Base-by-base conservation (phyloP, 2,797 vertebrate species). In the Dermochelys coriacea region DNA sequence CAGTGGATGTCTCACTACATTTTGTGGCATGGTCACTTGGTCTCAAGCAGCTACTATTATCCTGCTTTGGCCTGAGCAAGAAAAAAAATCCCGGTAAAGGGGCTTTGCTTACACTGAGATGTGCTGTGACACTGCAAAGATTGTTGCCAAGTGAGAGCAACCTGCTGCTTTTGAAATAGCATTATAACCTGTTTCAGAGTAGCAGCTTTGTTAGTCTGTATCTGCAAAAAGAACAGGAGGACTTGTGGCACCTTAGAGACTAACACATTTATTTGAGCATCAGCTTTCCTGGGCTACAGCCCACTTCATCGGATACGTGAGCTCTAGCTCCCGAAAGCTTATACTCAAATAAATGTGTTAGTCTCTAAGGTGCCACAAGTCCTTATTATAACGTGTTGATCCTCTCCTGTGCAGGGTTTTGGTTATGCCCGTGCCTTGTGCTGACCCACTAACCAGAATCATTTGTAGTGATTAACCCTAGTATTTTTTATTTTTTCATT, bases 1-100 rank as follows among this genome's bases (percentile, higher is more conserved):
- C 47, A 64, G n/a, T n/a, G 34, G n/a, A n/a, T n/a, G n/a, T n/a
- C n/a, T 64, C 14, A 3, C 31, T 61, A 3, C 1, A 0, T 34
- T 87, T 55, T 41, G 64, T 3, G 0, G 23, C 71, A 54, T 68
- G 95, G 88, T 61, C 91, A 91, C 84, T 93, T 79, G 45, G 88
- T n/a, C 74, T 91, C 91, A 90, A 85, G 18, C 27, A 3, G 82
- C 82, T n/a, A 34, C 80, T 31, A 2, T 78, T 78, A 27, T 47
- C 78, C 0, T 18, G 74, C 54, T 68, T 68, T 6, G 81, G 34
- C 31, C 34, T n/a, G 34, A 64, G 61, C 61, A 64, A 64, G 31
- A 19, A 64, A 61, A 64, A 61, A 64, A 64, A 64, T 64, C 34
- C 61, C n/a, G 34, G 34, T 64, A 64, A 51, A 84, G 34, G 34